phyloP scores from a whole-genome alignment of 2,888 invertebrate genomes.

The Drosophila dives region DNA sequence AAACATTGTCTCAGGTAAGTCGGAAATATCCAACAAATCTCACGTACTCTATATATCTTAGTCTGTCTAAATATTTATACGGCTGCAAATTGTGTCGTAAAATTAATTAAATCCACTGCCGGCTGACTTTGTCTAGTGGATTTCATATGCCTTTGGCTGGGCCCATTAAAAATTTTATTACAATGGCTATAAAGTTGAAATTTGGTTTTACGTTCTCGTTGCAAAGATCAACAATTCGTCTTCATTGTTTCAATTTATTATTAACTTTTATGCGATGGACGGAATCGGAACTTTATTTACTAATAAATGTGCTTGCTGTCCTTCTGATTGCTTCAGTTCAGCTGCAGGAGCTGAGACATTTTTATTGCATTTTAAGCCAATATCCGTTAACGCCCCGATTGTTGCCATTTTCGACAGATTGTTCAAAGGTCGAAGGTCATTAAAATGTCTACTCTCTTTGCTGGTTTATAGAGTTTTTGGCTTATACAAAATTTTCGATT shows the following conservation, averaged over 20 bases:
- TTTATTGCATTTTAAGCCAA: conserved; percentile 78
- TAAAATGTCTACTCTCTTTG: conserved; percentile 51
- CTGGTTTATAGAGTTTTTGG: conserved; percentile 24
- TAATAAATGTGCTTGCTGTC: conserved; percentile 63
- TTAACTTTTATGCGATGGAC: conserved; percentile 68
- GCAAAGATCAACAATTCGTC: conserved; percentile 68
- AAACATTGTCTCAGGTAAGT: conserved; percentile 4
- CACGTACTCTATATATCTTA: conserved; percentile 1
- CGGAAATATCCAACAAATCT: conserved; percentile 3
- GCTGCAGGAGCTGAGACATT: conserved; percentile 32
- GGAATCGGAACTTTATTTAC: conserved; percentile 71
- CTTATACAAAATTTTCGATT: conserved; percentile 45
- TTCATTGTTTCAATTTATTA: conserved; percentile 79
- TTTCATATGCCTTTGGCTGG: conserved; percentile 57
- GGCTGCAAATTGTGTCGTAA: conserved; percentile 49
- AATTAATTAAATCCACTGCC: conserved; percentile 70
- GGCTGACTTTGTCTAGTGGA: conserved; percentile 33
- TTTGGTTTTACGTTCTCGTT: conserved; percentile 46
- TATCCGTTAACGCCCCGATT: conserved; percentile 74
- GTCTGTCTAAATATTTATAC: conserved; percentile 23
- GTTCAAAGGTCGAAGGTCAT: conserved; percentile 65
- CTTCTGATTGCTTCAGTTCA: neutral
- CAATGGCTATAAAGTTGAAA: conserved; percentile 61
- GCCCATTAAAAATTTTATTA: conserved; percentile 71
- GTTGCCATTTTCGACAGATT: conserved; percentile 56